Conservation (phyloP, 2,888 invertebrate genomes). For the Anagyrus pseudococci region DNA sequence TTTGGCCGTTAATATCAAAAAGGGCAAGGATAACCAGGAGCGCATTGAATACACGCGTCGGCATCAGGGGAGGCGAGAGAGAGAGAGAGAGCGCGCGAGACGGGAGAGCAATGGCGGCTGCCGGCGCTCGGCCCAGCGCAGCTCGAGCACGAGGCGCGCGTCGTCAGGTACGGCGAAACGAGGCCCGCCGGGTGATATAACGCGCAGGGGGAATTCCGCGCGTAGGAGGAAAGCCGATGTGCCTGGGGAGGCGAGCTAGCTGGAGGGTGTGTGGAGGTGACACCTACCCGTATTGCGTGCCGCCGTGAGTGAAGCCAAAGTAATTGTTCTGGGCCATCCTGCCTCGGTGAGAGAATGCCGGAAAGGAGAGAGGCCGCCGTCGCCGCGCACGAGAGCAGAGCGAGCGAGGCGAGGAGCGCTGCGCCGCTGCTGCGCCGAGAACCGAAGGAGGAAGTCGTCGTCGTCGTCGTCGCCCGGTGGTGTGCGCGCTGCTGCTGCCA, state of each 20-base stretch:
- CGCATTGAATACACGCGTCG: not conserved
- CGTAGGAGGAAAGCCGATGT: not conserved
- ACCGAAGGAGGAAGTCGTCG: slow-evolving; percentile 33
- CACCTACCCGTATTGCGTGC: slow-evolving; percentile 88
- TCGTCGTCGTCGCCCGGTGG: not conserved
- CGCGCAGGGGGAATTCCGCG: not conserved
- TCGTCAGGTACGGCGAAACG: not conserved
- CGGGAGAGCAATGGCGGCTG: slow-evolving; percentile 39
- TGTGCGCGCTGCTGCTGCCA: not conserved
- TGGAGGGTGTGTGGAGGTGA: slow-evolving; percentile 7
- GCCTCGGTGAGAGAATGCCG: not conserved
- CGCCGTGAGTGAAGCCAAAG: slow-evolving; percentile 93
- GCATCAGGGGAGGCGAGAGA: not conserved
- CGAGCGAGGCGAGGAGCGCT: not conserved
- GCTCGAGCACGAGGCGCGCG: not conserved
- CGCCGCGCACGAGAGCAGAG: not conserved
- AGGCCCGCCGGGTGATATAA: too few species aligned
- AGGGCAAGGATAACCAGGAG: too few species aligned
- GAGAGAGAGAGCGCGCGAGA: slow-evolving; percentile 21
- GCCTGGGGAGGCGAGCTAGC: not conserved
- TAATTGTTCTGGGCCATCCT: slow-evolving; percentile 91
- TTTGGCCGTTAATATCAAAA: not conserved
- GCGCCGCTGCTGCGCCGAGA: slow-evolving; percentile 4
- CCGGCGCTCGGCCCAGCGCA: slow-evolving; percentile 20
- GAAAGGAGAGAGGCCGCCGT: slow-evolving; percentile 25